phyloP scores from a whole-genome alignment of 2,113 vertebrate genomes.

The Rhinichthys klamathensis region DNA sequence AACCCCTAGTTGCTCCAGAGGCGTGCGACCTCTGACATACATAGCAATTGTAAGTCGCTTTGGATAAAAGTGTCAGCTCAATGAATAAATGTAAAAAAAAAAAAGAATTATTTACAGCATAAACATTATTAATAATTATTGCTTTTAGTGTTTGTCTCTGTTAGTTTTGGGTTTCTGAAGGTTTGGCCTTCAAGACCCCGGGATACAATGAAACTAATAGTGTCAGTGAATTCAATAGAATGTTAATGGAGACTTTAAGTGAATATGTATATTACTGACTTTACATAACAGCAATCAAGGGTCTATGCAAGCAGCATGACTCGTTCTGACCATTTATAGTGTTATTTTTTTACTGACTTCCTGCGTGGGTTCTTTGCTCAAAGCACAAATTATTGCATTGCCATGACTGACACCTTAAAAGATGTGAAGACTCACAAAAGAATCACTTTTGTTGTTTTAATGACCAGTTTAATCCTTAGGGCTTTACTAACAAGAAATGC shows the following conservation, averaged over 20 bases:
- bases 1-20: no score
- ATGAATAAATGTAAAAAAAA: no score
- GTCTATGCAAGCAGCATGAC: neutral
- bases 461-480: constrained; percentile 16
- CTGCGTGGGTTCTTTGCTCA: neutral
- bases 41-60: no score
- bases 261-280: neutral
- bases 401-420: constrained; percentile 12
- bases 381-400: constrained; percentile 14
- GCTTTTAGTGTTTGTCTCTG: neutral
- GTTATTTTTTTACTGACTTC: constrained; percentile 1
- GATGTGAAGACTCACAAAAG: neutral
- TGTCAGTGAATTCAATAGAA: neutral
- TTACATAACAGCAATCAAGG: neutral
- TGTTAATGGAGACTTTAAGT: neutral
- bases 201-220: neutral
- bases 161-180: neutral
- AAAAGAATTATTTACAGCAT: neutral
- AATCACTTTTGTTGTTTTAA: constrained; percentile 6
- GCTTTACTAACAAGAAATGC: neutral
- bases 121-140: neutral
- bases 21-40: no score
- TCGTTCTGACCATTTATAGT: neutral
- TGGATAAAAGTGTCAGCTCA: no score
- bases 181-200: neutral